A percentile compares a stretch with the other conserved stretches of the same genome.
These are phyloP conservation scores for Epinephelus malabaricus DNA, from an alignment of 2,797 vertebrate species.

Conservation along the genomic window DNA sequence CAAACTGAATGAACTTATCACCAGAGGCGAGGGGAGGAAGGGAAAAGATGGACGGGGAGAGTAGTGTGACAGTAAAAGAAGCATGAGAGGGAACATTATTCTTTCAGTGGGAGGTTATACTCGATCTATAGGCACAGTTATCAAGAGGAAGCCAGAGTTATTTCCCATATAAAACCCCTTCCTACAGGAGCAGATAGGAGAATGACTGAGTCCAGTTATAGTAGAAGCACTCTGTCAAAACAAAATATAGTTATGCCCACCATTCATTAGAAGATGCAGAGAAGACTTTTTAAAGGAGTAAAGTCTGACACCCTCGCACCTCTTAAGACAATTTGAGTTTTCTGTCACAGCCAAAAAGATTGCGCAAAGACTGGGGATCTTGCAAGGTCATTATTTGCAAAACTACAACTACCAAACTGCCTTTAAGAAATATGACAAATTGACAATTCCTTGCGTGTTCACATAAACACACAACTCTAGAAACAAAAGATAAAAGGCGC, in stretches of 20 bases:
- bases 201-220: slow-evolving; percentile 7
- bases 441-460: no score
- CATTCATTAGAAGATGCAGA: no score
- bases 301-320: no score
- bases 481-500: no score
- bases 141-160: slow-evolving; percentile 38
- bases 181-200: slow-evolving; percentile 7
- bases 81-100: slow-evolving; percentile 35
- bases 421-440: no score
- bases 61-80: slow-evolving; percentile 45
- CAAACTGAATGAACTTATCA: slow-evolving; percentile 46
- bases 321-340: no score
- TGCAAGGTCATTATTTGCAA: no score
- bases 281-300: no score
- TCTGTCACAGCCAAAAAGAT: no score
- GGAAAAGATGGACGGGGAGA: slow-evolving; percentile 16
- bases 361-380: no score
- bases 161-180: slow-evolving; percentile 33
- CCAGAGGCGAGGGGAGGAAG: slow-evolving; percentile 21
- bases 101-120: slow-evolving; percentile 53
- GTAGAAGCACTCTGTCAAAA: slow-evolving; percentile 2
- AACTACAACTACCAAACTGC: no score
- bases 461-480: no score
- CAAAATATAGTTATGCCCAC: background rate
- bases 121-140: slow-evolving; percentile 41